Evolutionary conservation across 2,797 vertebrate species (phyloP).

Genomic region (Lindbergichthys nudifrons): DNA sequence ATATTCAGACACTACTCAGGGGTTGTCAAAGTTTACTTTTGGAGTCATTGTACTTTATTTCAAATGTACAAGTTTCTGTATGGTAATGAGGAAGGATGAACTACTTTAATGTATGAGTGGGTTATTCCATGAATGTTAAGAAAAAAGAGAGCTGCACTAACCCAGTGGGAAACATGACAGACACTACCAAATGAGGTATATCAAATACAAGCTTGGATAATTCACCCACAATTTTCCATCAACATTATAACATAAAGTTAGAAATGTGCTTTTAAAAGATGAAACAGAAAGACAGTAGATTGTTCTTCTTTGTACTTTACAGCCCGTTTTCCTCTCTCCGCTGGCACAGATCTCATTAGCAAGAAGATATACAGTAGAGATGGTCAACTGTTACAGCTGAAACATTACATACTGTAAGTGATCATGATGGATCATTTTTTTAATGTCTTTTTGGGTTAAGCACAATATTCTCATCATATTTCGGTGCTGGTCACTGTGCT

Average conservation of each 20-base stretch:
- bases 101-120: background rate
- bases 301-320: slow-evolving; percentile 19
- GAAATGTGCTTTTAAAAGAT: slow-evolving; percentile 7
- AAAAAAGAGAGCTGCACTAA: background rate
- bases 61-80: background rate
- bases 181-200: background rate
- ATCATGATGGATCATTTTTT: background rate
- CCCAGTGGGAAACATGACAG: background rate
- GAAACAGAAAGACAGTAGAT: slow-evolving; percentile 10
- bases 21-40: background rate
- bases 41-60: background rate
- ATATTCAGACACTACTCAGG: background rate
- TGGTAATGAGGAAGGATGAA: background rate
- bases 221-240: slow-evolving; percentile 2
- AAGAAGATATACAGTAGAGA: slow-evolving; percentile 32
- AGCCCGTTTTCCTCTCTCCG: slow-evolving; percentile 7
- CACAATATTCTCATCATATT: background rate
- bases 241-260: background rate
- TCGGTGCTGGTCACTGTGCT: background rate
- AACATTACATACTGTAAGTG: slow-evolving; percentile 16
- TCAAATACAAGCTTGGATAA: slow-evolving; percentile 15
- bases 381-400: slow-evolving; percentile 13
- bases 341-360: slow-evolving; percentile 28
- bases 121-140: background rate
- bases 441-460: background rate